Conservation (phyloP, 2,888 invertebrate species). For the Apodemia duryi region DNA sequence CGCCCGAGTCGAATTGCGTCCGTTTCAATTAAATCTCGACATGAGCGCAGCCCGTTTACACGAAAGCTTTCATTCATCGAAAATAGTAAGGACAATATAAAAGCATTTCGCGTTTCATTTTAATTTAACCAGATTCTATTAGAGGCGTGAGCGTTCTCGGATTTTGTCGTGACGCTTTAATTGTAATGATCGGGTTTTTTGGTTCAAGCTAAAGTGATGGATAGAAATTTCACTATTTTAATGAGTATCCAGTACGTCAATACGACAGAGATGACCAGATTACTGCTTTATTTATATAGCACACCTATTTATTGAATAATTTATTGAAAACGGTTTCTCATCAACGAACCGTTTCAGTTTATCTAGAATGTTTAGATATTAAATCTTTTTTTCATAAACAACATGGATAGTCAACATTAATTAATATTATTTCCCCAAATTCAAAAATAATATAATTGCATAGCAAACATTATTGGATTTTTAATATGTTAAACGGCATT, state of each 20-base stretch:
- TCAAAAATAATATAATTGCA: too few species aligned
- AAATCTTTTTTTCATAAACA: too few species aligned
- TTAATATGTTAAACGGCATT: too few species aligned
- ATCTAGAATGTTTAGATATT: too few species aligned
- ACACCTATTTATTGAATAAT: too few species aligned
- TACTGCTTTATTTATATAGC: too few species aligned
- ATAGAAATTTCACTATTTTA: constrained; percentile 12
- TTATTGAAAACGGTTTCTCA: too few species aligned
- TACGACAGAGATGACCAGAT: too few species aligned
- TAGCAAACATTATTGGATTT: too few species aligned
- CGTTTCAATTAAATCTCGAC: constrained; percentile 67
- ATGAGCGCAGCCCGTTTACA: constrained; percentile 44
- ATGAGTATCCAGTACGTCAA: not conserved
- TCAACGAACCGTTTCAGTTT: too few species aligned
- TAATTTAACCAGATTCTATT: constrained; percentile 30
- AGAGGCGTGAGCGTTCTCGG: constrained; percentile 14
- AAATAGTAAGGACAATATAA: constrained; percentile 38
- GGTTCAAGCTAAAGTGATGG: constrained; percentile 11
- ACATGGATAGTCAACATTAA: too few species aligned
- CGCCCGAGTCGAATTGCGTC: constrained; percentile 48
- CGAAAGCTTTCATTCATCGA: constrained; percentile 52
- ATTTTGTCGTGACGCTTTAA: constrained; percentile 18
- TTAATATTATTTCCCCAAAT: too few species aligned
- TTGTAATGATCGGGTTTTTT: constrained; percentile 17
- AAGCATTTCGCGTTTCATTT: constrained; percentile 34